Evolutionary conservation across 2,797 vertebrate genomes (phyloP), one percentile per base, ranked within the genome.

Genomic region (Platyrinchus mystaceus): DNA sequence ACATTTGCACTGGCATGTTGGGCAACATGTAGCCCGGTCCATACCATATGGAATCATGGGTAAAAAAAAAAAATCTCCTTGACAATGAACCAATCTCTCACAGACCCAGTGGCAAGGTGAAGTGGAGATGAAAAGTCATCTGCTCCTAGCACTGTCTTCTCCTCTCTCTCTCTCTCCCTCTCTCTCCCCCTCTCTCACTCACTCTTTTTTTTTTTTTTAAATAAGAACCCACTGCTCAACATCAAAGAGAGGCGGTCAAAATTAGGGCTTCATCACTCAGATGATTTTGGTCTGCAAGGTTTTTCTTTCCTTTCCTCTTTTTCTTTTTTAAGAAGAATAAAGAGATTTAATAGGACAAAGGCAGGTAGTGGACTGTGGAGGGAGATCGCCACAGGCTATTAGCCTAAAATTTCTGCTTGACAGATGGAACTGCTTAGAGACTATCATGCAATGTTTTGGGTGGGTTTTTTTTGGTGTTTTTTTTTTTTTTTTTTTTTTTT

Each of bases 31-130:
- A 99, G 99, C 98, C 98, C 98, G 97, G 98, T 98, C 98, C 98
- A 98, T 98, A 98, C 98, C 99, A 99, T 99, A 99, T 99, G 99
- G 99, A 99, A 99, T 99, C 98, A 99, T 99, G 99, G 99, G 99
- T 98, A 99, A 99, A 99, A 99, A 98, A 96, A 98, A 98, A 98
- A 97, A 98, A 98, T 96, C 98, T 98, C 98, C 98, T 98, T 99
- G 98, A 99, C 98, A 99, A 99, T 98, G 99, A 99, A 99, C 99
- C 99, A 99, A 99, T 99, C 99, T 99, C 98, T 98, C 98, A 98
- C 98, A 98, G 98, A 99, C 98, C 99, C 99, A 98, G 99, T 99
- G 99, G 99, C 99, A 99, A 99, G 99, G 99, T 99, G 99, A 99
- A 99, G 98, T 98, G 96, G 97, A 98, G 98, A 98, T 97, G 98